phyloP scores from a whole-genome alignment of 2,113 vertebrate genomes.

The Acinonyx jubatus region DNA sequence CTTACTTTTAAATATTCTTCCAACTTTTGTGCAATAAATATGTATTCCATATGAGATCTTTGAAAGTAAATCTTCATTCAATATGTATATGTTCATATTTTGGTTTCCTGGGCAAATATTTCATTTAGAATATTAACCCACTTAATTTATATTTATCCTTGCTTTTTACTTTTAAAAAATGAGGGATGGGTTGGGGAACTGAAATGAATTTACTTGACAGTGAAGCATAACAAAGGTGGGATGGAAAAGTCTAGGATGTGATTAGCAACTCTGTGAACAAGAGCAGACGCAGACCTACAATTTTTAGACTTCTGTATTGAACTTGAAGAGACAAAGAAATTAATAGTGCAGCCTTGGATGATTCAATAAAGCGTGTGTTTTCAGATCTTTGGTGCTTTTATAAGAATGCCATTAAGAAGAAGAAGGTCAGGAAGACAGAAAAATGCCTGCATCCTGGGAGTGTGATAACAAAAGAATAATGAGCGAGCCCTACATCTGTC shows the following conservation, averaged over 20 bases:
- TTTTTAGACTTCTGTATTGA: not conserved
- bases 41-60: not conserved
- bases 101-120: not conserved
- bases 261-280: constrained; percentile 19
- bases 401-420: constrained; percentile 43
- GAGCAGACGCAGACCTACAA: not conserved
- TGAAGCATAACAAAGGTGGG: not conserved
- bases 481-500: not conserved
- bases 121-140: not conserved
- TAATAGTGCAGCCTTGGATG: not conserved
- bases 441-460: constrained; percentile 66
- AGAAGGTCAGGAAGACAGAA: constrained; percentile 69
- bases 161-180: not conserved
- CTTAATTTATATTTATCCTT: not conserved
- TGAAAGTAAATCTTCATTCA: not conserved
- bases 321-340: constrained; percentile 7
- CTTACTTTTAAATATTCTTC: not conserved
- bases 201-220: constrained; percentile 26
- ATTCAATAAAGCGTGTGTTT: constrained; percentile 41
- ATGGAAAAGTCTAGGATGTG: not conserved
- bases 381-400: not conserved
- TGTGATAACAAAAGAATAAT: constrained; percentile 52
- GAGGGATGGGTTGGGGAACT: not conserved
- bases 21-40: not conserved
- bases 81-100: constrained; percentile 6